Evolutionary conservation across 1,140 invertebrate genomes (phyloP), one percentile per base, ranked within the genome.

Genomic region (Ceratitis capitata): DNA sequence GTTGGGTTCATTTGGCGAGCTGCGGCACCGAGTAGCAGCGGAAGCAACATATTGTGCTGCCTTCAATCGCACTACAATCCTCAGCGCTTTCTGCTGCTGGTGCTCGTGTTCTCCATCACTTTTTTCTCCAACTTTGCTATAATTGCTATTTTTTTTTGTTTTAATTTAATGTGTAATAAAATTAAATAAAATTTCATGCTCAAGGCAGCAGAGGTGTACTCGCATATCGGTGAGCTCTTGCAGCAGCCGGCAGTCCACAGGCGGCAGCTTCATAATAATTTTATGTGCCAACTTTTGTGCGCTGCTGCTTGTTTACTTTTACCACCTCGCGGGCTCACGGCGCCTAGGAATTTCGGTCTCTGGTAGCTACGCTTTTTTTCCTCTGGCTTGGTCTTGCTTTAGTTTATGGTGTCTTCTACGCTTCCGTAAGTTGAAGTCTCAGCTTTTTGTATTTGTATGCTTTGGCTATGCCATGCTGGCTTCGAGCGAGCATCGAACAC

Each of bases 241-340:
- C 39, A 2, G 9, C 39, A 23, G 9, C 69, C 39, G 39, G 69
- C 39, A 26, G 42, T 45, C 69, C 1, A 19, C 69, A 45, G 7
- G 12, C 19, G 39, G 19, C 32, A 78, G 39, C 39, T 2, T 78
- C n/a, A 26, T 45, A 45, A 78, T 78, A 78, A 78, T 78, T 78
- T 78, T 78, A 78, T 78, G 69, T 42, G 39, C 39, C 39, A 78
- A 78, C 69, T 45, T 78, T 78, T 78, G 23, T 35, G 39, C 39
- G 39, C 69, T 78, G n/a, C 7, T 12, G 19, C 2, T n/a, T 32
- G 9, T 29, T 9, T 23, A 32, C 10, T 64, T 32, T 64, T 12
- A 7, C 29, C 32, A 14, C 4, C 51, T 10, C 29, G 58, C n/a
- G n/a, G n/a, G n/a, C n/a, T n/a, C n/a, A n/a, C n/a, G n/a, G n/a